These are phyloP conservation scores for Oxygymnocypris stewartii DNA, from an alignment of 2,113 vertebrate genomes.

Conservation along the genomic window DNA sequence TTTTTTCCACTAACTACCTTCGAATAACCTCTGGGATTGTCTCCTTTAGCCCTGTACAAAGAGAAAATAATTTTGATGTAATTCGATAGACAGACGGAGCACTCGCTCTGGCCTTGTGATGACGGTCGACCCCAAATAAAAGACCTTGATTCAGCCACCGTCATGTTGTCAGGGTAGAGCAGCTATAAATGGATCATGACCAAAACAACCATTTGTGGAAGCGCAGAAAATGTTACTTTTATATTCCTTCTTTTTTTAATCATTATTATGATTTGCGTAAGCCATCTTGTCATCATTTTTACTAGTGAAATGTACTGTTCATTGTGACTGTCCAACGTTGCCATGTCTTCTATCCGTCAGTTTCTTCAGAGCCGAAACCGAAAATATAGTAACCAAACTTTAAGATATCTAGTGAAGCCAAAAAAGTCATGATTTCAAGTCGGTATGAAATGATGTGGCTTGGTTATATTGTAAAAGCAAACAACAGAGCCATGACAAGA, in stretches of 20 bases:
- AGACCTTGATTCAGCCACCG: conserved; percentile 34
- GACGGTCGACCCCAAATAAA: not conserved
- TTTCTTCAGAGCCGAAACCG: conserved; percentile 91
- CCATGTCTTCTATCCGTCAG: conserved; percentile 75
- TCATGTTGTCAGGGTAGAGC: conserved; percentile 68
- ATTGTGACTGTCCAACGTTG: conserved; percentile 86
- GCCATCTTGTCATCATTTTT: conserved; percentile 71
- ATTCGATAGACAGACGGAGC: conserved; percentile 83
- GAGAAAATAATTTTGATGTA: conserved; percentile 82
- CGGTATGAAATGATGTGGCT: conserved; percentile 97
- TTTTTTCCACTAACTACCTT: conserved; percentile 96
- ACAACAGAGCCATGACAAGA: conserved; percentile 92
- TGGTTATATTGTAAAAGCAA: conserved; percentile 95
- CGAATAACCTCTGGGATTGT: conserved; percentile 99
- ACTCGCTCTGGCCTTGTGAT: conserved; percentile 76
- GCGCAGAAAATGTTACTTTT: conserved; percentile 83
- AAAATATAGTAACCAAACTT: conserved; percentile 98
- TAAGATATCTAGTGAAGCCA: conserved; percentile 99
- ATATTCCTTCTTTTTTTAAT: conserved; percentile 69
- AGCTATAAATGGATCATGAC: conserved; percentile 94
- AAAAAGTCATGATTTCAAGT: conserved; percentile 97
- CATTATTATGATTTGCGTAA: conserved; percentile 66
- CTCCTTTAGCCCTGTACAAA: conserved; percentile 95
- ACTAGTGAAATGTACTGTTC: conserved; percentile 93
- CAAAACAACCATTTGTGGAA: conserved; percentile 90